These are phyloP conservation scores for Pseudorhiza aurosa DNA, from an alignment of 30 jellyfish, hydroid and myxozoan genomes.

Conservation along the genomic window DNA sequence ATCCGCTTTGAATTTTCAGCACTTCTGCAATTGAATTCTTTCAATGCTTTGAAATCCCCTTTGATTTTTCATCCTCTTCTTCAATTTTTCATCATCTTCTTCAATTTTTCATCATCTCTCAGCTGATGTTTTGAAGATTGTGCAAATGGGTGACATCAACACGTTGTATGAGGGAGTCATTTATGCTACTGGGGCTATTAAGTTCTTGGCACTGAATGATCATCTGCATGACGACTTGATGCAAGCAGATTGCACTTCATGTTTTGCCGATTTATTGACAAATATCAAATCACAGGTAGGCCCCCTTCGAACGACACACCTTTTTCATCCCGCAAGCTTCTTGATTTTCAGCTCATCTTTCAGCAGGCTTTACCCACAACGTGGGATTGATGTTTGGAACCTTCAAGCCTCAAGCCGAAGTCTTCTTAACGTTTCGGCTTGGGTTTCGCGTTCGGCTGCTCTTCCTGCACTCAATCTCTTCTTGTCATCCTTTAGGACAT, in stretches of 20 bases:
- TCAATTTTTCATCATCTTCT: too few species aligned
- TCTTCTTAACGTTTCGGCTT: too few species aligned
- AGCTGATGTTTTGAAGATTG: slow-evolving; percentile 46
- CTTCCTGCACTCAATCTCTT: too few species aligned
- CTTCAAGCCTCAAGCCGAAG: too few species aligned
- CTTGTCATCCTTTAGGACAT: too few species aligned
- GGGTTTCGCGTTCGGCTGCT: too few species aligned
- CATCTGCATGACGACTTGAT: slow-evolving; percentile 51
- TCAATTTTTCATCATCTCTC: neutral
- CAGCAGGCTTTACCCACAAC: neutral
- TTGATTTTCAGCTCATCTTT: neutral
- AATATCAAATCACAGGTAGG: slow-evolving; percentile 34
- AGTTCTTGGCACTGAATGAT: slow-evolving; percentile 41
- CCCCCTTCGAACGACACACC: neutral
- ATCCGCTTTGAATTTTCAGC: too few species aligned
- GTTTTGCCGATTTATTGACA: slow-evolving; percentile 34
- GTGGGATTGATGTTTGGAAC: too few species aligned
- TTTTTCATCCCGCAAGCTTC: neutral
- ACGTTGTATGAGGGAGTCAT: slow-evolving; percentile 45
- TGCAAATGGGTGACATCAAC: slow-evolving; percentile 23
- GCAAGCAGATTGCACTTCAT: slow-evolving; percentile 32
- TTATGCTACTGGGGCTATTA: slow-evolving; percentile 61
- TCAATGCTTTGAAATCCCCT: too few species aligned
- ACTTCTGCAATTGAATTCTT: too few species aligned
- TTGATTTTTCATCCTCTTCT: too few species aligned